Evolutionary conservation across 1,140 invertebrate species (phyloP).

Genomic region (Cheumatopsyche charites): DNA sequence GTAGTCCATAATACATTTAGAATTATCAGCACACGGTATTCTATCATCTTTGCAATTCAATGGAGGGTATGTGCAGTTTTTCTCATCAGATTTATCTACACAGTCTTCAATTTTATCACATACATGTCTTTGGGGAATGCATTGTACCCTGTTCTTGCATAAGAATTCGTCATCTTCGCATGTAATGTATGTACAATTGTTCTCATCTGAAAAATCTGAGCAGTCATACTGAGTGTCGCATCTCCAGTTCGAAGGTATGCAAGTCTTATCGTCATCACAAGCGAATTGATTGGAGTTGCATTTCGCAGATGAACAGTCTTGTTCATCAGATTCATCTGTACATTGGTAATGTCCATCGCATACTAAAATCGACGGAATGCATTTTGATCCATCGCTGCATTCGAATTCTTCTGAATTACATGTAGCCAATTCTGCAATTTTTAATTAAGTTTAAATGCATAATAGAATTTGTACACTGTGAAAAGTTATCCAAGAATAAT

Average conservation of each 20-base stretch:
- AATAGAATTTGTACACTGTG: too few relatives aligned
- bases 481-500: too few relatives aligned
- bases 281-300: background rate
- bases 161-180: background rate
- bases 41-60: background rate
- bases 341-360: background rate
- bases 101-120: background rate
- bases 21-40: background rate
- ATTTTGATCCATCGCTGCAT: background rate
- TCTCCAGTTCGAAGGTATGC: background rate
- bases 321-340: background rate
- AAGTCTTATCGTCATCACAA: background rate
- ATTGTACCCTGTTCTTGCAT: slow-evolving; percentile 47
- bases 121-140: background rate
- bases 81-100: background rate
- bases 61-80: background rate
- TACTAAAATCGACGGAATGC: background rate
- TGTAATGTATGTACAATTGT: background rate
- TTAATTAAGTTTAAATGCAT: too few relatives aligned
- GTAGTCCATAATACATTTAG: background rate
- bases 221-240: background rate
- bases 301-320: background rate
- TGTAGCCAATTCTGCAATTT: too few relatives aligned
- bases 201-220: background rate
- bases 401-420: background rate